Evolutionary conservation across 37 sponge, comb jelly and placozoan genomes (phyloP).

Genomic region (Mnemiopsis leidyi): DNA sequence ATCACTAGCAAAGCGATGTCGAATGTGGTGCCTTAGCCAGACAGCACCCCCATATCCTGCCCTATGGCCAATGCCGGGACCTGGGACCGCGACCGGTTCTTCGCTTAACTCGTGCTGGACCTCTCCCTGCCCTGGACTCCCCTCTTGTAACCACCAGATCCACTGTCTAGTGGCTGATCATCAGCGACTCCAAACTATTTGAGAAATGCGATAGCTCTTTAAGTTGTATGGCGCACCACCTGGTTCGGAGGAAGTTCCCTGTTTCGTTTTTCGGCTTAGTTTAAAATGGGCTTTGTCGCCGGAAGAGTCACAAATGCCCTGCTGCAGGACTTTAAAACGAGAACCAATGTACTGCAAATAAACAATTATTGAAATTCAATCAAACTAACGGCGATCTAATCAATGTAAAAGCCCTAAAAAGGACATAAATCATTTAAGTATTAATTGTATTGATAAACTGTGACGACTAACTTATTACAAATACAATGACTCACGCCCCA

Average conservation of each 20-base stretch:
- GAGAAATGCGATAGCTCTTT: neutral
- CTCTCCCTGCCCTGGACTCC: neutral
- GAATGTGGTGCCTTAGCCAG: neutral
- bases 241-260: neutral
- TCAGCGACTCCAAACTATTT: neutral
- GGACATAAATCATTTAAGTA: too few relatives aligned
- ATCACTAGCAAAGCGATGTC: neutral
- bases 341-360: too few relatives aligned
- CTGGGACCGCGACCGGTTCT: neutral
- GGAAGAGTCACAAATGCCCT: neutral
- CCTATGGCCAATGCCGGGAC: neutral
- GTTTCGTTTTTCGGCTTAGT: neutral
- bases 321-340: too few relatives aligned
- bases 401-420: too few relatives aligned
- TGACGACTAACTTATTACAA: too few relatives aligned
- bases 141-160: neutral
- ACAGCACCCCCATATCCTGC: neutral
- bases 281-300: neutral
- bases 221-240: neutral
- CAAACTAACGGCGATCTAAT: too few relatives aligned
- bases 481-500: too few relatives aligned
- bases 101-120: neutral
- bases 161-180: neutral
- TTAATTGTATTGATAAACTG: too few relatives aligned
- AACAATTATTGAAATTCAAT: too few relatives aligned